Evolutionary conservation across 2,113 vertebrate species (phyloP).

Genomic region (Geococcyx californianus): DNA sequence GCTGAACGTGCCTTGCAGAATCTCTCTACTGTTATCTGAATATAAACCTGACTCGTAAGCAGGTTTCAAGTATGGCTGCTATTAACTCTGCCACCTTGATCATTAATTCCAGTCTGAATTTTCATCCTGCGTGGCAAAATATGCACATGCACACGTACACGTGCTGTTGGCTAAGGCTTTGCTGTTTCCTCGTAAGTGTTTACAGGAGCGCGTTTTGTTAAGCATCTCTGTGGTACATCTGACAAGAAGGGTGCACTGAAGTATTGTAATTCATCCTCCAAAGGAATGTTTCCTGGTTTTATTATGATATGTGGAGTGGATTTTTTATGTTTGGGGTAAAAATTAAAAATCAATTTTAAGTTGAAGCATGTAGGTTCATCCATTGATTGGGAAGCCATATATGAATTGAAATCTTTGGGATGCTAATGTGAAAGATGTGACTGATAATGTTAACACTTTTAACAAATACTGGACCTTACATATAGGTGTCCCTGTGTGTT

Average conservation of each 20-base stretch:
- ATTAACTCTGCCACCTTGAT: neutral
- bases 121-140: neutral
- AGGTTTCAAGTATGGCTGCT: neutral
- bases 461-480: neutral
- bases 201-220: neutral
- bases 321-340: neutral
- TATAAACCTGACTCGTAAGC: neutral
- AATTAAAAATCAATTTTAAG: neutral
- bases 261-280: neutral
- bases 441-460: neutral
- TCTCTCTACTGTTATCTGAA: neutral
- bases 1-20: neutral
- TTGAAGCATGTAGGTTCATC: neutral
- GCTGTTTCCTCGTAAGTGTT: neutral
- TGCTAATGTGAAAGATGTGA: neutral
- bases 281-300: neutral
- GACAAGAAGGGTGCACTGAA: neutral
- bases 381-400: neutral
- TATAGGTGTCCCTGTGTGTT: neutral
- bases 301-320: neutral
- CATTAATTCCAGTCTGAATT: neutral
- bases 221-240: neutral
- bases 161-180: neutral
- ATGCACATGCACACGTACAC: fast-evolving
- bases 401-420: neutral